Percentiles rank a stretch among this genome's conserved stretches.
Evolutionary conservation across 2,797 vertebrate genomes (phyloP).

Genomic region (Liparis tanakae): DNA sequence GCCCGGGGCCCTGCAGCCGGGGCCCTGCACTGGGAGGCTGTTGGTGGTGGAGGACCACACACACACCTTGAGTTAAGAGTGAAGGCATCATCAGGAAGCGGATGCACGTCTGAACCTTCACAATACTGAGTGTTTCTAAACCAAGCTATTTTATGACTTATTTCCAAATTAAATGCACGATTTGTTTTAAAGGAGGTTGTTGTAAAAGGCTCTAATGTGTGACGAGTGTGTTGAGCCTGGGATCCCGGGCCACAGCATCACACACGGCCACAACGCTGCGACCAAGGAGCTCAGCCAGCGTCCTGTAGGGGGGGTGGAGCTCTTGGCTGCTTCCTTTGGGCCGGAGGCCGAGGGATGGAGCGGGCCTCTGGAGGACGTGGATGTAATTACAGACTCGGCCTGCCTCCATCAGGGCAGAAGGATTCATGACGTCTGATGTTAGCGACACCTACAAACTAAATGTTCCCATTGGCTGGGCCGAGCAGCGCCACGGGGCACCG

Average conservation of each 20-base stretch:
- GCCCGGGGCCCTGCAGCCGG: too few species aligned
- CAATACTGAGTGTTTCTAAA: background rate
- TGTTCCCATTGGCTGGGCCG: background rate
- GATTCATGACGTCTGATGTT: slow-evolving; percentile 11
- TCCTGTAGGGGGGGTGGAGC: too few species aligned
- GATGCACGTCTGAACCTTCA: background rate
- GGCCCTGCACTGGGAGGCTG: too few species aligned
- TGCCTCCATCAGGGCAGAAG: background rate
- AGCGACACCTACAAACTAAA: background rate
- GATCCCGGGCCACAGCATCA: too few species aligned
- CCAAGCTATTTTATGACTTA: background rate
- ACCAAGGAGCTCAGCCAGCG: too few species aligned
- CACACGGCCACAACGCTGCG: too few species aligned
- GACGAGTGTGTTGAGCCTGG: background rate
- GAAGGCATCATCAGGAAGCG: background rate
- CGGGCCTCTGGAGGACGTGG: too few species aligned
- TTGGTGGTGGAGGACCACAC: too few species aligned
- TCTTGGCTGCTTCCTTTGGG: too few species aligned
- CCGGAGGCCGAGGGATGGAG: too few species aligned
- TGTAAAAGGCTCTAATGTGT: background rate
- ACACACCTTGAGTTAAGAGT: too few species aligned
- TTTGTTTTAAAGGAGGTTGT: background rate
- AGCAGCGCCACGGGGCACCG: background rate
- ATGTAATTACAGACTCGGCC: slow-evolving; percentile 38
- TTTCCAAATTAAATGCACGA: background rate